Conservation (phyloP, 1,140 invertebrate genomes). For the Leucophenga varia region DNA sequence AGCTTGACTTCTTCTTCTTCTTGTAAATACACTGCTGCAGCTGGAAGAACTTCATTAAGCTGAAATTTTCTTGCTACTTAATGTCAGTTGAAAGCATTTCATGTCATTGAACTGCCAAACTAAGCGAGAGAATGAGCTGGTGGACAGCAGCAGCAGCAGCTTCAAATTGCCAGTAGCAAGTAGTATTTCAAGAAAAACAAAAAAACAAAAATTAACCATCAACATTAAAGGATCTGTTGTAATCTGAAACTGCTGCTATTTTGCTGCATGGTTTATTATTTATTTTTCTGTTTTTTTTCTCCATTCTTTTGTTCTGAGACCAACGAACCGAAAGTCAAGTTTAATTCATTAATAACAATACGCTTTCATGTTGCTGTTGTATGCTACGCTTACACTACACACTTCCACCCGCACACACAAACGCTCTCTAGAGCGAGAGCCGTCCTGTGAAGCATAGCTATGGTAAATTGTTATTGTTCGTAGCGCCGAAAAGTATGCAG, state of each 20-base stretch:
- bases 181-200: too few species aligned
- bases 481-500: slow-evolving; percentile 39
- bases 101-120: slow-evolving; percentile 44
- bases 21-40: neutral
- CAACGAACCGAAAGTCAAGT: slow-evolving; percentile 48
- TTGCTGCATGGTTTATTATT: neutral
- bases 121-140: slow-evolving; percentile 23
- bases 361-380: neutral
- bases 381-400: too few species aligned
- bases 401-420: too few species aligned
- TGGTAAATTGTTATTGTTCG: neutral
- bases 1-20: too few species aligned
- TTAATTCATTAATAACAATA: slow-evolving; percentile 48
- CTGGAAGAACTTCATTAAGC: slow-evolving; percentile 4
- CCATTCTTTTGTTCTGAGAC: slow-evolving; percentile 1
- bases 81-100: slow-evolving; percentile 13
- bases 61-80: too few species aligned
- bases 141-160: slow-evolving; percentile 9
- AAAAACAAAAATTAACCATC: neutral
- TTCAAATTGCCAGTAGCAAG: too few species aligned
- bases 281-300: neutral
- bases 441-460: too few species aligned
- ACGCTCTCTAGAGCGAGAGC: too few species aligned
- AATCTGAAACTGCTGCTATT: neutral
- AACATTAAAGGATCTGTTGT: neutral